Percentiles rank a stretch among this genome's conserved stretches.
Evolutionary conservation across 1,140 invertebrate species (phyloP).

Genomic region (Cyrtorhinus lividipennis): DNA sequence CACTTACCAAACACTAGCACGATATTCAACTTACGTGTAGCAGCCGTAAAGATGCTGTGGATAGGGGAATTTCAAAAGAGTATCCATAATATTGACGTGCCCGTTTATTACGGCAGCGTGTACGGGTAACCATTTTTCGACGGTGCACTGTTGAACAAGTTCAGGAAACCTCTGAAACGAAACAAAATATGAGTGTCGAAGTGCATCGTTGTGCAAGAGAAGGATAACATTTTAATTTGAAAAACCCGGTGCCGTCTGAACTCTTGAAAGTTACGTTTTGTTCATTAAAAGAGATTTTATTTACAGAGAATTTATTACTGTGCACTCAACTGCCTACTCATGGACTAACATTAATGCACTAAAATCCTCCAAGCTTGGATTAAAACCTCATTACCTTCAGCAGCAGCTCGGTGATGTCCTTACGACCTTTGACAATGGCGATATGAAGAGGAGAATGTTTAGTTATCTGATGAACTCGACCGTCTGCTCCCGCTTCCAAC

Average conservation of each 20-base stretch:
- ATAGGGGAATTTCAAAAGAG: slow-evolving; percentile 70
- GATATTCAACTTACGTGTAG: slow-evolving; percentile 47
- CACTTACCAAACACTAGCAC: too few species aligned
- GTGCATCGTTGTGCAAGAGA: too few species aligned
- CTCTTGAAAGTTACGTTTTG: too few species aligned
- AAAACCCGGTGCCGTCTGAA: too few species aligned
- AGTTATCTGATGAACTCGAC: slow-evolving; percentile 70
- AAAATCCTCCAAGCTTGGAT: too few species aligned
- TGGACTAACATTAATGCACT: too few species aligned
- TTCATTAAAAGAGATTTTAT: too few species aligned
- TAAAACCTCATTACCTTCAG: too few species aligned
- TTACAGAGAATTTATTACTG: too few species aligned
- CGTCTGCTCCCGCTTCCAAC: slow-evolving; percentile 68
- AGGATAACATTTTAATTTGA: too few species aligned
- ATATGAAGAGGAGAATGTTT: slow-evolving; percentile 87
- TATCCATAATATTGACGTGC: slow-evolving; percentile 56
- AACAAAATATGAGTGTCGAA: slow-evolving; percentile 16
- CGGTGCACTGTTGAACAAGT: slow-evolving; percentile 55
- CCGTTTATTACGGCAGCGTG: slow-evolving; percentile 85
- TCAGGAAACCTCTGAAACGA: slow-evolving; percentile 42
- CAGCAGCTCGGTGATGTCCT: slow-evolving; percentile 64
- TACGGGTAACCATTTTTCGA: slow-evolving; percentile 81
- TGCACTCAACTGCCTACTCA: too few species aligned
- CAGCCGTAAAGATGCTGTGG: slow-evolving; percentile 50
- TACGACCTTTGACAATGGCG: slow-evolving; percentile 71